phyloP scores from a whole-genome alignment of 2,113 vertebrate species.

The Rhea pennata region DNA sequence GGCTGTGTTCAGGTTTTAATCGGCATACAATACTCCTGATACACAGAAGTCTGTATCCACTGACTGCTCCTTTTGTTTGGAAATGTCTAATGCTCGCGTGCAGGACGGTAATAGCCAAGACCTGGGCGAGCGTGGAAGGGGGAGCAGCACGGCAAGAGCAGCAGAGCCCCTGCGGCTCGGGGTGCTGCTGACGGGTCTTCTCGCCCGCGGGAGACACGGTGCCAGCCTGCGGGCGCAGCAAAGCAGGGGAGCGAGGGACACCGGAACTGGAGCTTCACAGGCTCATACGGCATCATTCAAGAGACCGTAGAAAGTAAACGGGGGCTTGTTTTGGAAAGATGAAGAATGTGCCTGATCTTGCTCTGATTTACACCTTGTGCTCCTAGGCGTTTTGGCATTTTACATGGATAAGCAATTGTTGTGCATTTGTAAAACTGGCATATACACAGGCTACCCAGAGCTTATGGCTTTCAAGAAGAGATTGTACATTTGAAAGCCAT shows the following conservation, averaged over 20 bases:
- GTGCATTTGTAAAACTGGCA: not conserved
- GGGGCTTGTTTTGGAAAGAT: not conserved
- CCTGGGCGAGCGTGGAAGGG: not conserved
- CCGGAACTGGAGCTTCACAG: no score
- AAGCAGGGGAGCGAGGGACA: not conserved
- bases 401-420: not conserved
- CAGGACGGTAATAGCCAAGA: not conserved
- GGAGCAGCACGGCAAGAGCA: not conserved
- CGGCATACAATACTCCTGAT: not conserved
- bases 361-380: not conserved
- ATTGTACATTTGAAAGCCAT: not conserved
- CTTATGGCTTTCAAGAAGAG: not conserved
- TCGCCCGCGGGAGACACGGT: not conserved
- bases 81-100: not conserved
- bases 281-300: not conserved
- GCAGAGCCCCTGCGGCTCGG: not conserved
- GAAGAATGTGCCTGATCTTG: not conserved
- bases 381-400: not conserved
- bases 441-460: not conserved
- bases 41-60: not conserved
- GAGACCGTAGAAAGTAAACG: not conserved
- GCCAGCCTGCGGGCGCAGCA: not conserved
- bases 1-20: not conserved
- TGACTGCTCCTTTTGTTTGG: fast-evolving
- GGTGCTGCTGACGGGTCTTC: no score